These are phyloP conservation scores for Drosophila phalerata DNA, from an alignment of 2,888 invertebrate genomes.

Conservation along the genomic window DNA sequence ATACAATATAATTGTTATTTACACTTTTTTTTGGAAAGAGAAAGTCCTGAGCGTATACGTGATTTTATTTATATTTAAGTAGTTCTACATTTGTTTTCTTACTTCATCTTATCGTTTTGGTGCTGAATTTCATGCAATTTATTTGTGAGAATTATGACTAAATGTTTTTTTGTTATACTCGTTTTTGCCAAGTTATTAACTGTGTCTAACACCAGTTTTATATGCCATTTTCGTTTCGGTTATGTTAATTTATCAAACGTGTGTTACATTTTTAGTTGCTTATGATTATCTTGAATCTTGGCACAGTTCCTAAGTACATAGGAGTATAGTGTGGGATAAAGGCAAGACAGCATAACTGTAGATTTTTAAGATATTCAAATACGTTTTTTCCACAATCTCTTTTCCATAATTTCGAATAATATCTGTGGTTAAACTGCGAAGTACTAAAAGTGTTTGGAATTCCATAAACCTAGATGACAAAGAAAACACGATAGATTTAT, in stretches of 20 bases:
- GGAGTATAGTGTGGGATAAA: conserved; percentile 12
- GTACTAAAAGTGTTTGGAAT: conserved; percentile 22
- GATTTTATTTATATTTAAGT: conserved; percentile 72
- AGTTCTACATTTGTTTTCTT: conserved; percentile 63
- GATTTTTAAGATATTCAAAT: background rate
- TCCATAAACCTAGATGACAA: conserved; percentile 11
- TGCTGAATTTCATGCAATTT: conserved; percentile 56
- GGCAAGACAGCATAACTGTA: conserved; percentile 41
- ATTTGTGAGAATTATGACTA: conserved; percentile 63
- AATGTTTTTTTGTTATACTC: conserved; percentile 20
- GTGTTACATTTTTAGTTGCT: conserved; percentile 62
- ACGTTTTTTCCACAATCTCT: background rate
- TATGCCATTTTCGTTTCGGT: conserved; percentile 53
- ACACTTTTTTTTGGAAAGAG: conserved; percentile 82
- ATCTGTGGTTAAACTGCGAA: conserved; percentile 18
- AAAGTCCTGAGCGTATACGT: conserved; percentile 76
- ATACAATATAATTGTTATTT: conserved; percentile 78
- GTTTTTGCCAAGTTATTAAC: conserved; percentile 39
- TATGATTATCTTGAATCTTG: conserved; percentile 16
- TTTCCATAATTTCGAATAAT: background rate
- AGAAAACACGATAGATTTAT: background rate
- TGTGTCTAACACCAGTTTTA: conserved; percentile 66
- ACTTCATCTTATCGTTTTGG: conserved; percentile 26
- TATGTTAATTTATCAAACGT: conserved; percentile 61
- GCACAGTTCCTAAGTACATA: conserved; percentile 28